Evolutionary conservation across 2,113 vertebrate species (phyloP).

Genomic region (Albula goreensis): DNA sequence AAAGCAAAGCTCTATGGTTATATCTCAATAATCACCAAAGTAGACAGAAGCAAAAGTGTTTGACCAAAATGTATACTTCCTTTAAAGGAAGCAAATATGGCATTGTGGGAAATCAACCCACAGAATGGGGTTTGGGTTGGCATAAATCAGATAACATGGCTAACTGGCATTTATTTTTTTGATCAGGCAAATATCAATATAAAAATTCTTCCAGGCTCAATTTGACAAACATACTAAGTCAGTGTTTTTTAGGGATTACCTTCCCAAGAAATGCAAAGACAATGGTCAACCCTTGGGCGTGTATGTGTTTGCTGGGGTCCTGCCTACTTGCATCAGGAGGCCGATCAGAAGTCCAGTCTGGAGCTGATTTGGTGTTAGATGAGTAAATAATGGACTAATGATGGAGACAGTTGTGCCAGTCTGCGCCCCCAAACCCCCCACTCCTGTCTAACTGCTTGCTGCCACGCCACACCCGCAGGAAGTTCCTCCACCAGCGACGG

Average conservation of each 20-base stretch:
- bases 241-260: no score
- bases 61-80: neutral
- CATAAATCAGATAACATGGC: no score
- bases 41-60: neutral
- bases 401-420: neutral
- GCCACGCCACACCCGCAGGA: neutral
- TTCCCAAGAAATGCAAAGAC: neutral
- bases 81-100: neutral
- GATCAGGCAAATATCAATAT: no score
- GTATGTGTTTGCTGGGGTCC: neutral
- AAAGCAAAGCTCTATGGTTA: neutral
- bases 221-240: no score
- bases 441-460: neutral
- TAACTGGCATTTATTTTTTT: no score
- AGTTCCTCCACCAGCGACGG: neutral
- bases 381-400: neutral
- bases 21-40: neutral
- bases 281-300: neutral
- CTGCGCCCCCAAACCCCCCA: neutral
- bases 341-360: neutral
- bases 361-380: constrained; percentile 13
- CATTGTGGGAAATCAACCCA: neutral
- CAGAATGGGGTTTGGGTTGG: no score
- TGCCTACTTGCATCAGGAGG: neutral
- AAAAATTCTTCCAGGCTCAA: no score